A percentile compares a stretch with the other conserved stretches of the same genome.
Evolutionary conservation across 2,888 invertebrate species (phyloP).

Genomic region (Euzophera pinguis): DNA sequence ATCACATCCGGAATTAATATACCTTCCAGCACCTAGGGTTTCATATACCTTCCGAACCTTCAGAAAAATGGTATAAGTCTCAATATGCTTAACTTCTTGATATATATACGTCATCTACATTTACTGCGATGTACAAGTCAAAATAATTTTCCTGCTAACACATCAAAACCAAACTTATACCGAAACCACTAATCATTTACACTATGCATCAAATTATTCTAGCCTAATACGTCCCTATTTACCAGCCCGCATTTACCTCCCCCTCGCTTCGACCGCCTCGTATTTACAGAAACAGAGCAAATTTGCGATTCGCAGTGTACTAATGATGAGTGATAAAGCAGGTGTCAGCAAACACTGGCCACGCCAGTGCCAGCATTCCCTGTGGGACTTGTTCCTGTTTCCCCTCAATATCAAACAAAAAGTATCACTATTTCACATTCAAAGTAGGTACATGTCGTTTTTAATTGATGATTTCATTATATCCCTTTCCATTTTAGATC

Average conservation of each 20-base stretch:
- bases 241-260: conserved; percentile 3
- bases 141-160: too few relatives aligned
- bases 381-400: not conserved
- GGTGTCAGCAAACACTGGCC: conserved; percentile 4
- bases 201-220: not conserved
- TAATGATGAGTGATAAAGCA: conserved; percentile 10
- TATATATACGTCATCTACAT: too few relatives aligned
- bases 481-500: too few relatives aligned
- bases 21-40: too few relatives aligned
- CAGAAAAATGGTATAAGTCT: too few relatives aligned
- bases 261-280: not conserved
- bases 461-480: too few relatives aligned
- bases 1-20: too few relatives aligned
- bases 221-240: conserved; percentile 7
- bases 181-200: not conserved
- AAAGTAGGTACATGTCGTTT: too few relatives aligned
- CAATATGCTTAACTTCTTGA: too few relatives aligned
- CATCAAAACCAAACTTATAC: not conserved
- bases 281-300: conserved; percentile 8
- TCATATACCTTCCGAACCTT: too few relatives aligned
- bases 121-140: too few relatives aligned
- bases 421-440: too few relatives aligned
- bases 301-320: conserved; percentile 3
- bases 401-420: not conserved
- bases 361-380: not conserved